phyloP scores from a whole-genome alignment of 2,113 vertebrate species.

The Thomomys bottae region DNA sequence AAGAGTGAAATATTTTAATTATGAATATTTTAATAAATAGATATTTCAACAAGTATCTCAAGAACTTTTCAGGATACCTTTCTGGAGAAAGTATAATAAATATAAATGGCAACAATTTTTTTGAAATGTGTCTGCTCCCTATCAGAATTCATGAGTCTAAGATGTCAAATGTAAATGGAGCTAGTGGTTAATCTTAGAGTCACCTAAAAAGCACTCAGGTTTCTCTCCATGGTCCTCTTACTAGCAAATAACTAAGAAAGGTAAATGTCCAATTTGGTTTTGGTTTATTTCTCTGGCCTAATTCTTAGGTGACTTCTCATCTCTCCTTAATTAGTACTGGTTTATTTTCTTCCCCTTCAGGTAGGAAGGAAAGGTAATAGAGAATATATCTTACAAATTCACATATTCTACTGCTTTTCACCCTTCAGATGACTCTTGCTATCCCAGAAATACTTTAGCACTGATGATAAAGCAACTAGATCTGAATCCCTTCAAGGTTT shows the following conservation, averaged over 20 bases:
- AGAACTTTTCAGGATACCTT: not conserved
- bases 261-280: not conserved
- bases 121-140: not conserved
- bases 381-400: not conserved
- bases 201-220: not conserved
- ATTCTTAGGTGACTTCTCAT: slow-evolving; percentile 14
- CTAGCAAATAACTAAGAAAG: not conserved
- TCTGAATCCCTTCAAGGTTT: not conserved
- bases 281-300: not conserved
- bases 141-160: slow-evolving; percentile 25
- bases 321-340: slow-evolving; percentile 5
- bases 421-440: not conserved
- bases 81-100: slow-evolving; percentile 36
- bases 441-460: not conserved
- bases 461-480: not conserved
- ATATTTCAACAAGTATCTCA: too few relatives aligned
- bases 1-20: not conserved
- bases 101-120: not conserved
- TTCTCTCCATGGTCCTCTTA: slow-evolving; percentile 27
- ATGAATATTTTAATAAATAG: not conserved
- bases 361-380: not conserved
- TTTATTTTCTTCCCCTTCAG: slow-evolving; percentile 24
- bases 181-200: not conserved
- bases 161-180: not conserved
- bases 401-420: not conserved